phyloP scores from a whole-genome alignment of 2,113 vertebrate genomes.

The Actenoides lindsayi region DNA sequence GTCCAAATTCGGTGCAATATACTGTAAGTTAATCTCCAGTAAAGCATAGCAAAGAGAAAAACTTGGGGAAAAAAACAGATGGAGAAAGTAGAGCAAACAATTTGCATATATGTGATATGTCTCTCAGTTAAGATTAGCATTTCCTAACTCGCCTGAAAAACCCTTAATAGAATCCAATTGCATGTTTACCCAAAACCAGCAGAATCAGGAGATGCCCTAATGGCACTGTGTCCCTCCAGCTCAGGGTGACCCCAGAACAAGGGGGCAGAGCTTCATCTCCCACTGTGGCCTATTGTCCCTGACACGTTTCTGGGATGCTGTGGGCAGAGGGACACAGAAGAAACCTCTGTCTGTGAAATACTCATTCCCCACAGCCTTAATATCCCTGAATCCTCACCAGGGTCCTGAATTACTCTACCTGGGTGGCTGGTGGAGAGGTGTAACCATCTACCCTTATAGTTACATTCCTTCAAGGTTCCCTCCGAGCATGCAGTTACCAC shows the following conservation, averaged over 20 bases:
- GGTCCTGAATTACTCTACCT: not conserved
- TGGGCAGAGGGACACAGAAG: not conserved
- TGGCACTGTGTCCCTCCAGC: not conserved
- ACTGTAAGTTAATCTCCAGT: conserved; percentile 61
- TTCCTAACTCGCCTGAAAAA: conserved; percentile 40
- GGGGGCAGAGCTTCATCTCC: not conserved
- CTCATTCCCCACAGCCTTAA: not conserved
- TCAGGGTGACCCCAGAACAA: not conserved
- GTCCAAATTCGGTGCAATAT: conserved; percentile 56
- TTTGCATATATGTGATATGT: conserved; percentile 65
- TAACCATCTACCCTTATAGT: not conserved
- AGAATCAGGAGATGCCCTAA: not conserved
- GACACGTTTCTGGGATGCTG: not conserved
- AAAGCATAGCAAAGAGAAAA: conserved; percentile 37
- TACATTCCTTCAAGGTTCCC: not conserved
- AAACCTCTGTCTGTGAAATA: not conserved
- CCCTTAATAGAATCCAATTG: conserved; percentile 21
- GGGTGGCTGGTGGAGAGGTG: not conserved
- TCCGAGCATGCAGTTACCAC: not conserved
- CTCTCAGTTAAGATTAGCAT: conserved; percentile 64
- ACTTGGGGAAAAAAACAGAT: conserved; percentile 58
- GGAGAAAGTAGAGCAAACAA: conserved; percentile 70
- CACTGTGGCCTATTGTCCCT: rapidly evolving
- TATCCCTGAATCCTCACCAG: not conserved
- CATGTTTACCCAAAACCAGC: not conserved